These are phyloP conservation scores for Mareca strepera DNA, from an alignment of 2,797 vertebrate species.

Conservation along the genomic window DNA sequence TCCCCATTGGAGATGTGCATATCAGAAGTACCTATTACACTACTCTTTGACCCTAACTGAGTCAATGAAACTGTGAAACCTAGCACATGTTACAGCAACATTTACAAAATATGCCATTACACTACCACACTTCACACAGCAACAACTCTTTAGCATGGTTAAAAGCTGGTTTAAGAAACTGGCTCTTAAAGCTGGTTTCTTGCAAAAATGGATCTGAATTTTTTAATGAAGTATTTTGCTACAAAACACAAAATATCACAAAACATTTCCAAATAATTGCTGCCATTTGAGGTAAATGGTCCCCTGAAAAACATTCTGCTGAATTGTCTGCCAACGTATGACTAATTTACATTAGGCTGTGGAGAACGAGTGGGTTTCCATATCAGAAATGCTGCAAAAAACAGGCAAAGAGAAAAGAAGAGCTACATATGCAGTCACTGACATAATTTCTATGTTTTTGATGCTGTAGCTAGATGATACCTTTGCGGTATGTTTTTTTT, in stretches of 20 bases:
- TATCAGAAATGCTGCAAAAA: not conserved
- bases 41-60: not conserved
- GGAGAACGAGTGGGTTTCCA: not conserved
- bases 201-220: not conserved
- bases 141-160: not conserved
- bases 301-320: not conserved
- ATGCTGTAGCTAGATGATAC: not conserved
- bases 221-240: not conserved
- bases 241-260: not conserved
- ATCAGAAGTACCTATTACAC: not conserved
- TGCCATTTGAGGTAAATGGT: not conserved
- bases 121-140: not conserved
- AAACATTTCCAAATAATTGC: not conserved
- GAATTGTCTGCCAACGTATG: not conserved
- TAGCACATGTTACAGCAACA: not conserved
- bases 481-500: not conserved
- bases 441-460: slow-evolving; percentile 5
- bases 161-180: not conserved
- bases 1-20: not conserved
- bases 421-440: not conserved
- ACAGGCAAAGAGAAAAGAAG: not conserved
- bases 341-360: not conserved
- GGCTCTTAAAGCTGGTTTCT: not conserved
- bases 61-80: not conserved
- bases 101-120: not conserved